Base-by-base conservation (phyloP, 2,888 invertebrate species). In the Pseudococcus jackbeardsleyi region DNA sequence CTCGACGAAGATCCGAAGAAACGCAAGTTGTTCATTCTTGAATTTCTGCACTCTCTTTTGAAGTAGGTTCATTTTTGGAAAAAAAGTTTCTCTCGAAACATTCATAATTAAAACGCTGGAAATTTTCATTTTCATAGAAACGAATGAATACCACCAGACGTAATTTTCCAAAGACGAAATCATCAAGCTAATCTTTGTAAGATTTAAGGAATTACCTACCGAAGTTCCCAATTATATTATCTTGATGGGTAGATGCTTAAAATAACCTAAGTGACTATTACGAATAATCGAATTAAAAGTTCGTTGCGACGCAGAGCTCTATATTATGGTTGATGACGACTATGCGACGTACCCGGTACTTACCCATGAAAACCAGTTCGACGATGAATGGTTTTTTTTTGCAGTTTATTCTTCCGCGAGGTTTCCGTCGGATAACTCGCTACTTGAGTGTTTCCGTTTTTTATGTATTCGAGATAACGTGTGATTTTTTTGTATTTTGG, bases 321-420 rank as follows among this genome's bases (percentile, higher is more conserved):
- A 68, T 11, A 19, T 5, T 26, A 68, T 68, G 26, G 26, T 26
- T 11, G 68, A 68, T 68, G 68, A 33, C 17, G 72, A 39, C 72
- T 15, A 72, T 17, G 33, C 15, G 2, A 68, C 72, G 48, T 50
- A 46, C 9, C 1, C 15, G 15, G 12, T 11, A 46, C 46, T 12
- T 50, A 15, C 15, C 15, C 17, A 72, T 17, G 72, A 72, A 64
- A 72, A 72, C 72, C 72, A 72, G 72, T 72, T 72, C 72, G 33
- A 15, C 26, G 33, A 33, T 33, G 72, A 72, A 72, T 33, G 22
- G 22, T 72, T 72, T 72, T 39, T 72, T 33, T 33, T 17, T 39
- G 33, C 39, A 72, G 33, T 72, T 72, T 72, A 72, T 72, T 72
- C 72, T 72, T 72, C 72, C 72, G 72, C 72, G 72, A 72, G 72